Evolutionary conservation across 2,113 vertebrate species (phyloP).

Genomic region (Gopherus flavomarginatus): DNA sequence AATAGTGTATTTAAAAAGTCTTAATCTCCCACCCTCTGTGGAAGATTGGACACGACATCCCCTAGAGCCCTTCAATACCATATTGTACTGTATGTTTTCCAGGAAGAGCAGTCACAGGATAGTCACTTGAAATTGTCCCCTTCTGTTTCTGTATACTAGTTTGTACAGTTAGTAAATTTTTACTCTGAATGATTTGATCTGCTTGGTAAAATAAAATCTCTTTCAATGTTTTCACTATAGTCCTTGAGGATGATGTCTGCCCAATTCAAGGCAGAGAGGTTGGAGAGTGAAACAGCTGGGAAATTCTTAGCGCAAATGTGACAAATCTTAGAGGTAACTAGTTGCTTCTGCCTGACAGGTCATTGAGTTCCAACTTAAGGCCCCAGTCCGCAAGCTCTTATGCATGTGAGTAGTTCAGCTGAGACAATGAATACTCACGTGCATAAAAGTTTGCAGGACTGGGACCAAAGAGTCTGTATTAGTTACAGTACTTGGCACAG

Average conservation of each 20-base stretch:
- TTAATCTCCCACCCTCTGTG: neutral
- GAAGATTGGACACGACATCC: neutral
- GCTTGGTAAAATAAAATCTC: neutral
- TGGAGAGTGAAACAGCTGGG: neutral
- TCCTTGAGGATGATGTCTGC: neutral
- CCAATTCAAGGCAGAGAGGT: neutral
- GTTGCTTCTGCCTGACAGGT: neutral
- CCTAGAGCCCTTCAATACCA: neutral
- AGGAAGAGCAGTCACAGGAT: neutral
- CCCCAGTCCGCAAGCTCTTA: neutral
- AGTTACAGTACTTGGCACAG: constrained; percentile 6
- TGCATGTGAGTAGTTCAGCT: neutral
- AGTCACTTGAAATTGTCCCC: neutral
- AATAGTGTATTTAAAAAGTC: neutral
- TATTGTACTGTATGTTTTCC: neutral
- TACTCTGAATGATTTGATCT: neutral
- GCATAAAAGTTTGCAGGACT: neutral
- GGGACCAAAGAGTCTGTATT: neutral
- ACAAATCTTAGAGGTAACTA: neutral
- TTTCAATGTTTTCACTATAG: neutral
- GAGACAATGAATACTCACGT: neutral
- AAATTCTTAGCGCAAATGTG: neutral
- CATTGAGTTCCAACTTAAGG: neutral
- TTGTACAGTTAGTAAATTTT: neutral
- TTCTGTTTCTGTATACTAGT: neutral